Percentiles rank a stretch among this genome's conserved stretches.
Evolutionary conservation across 2,797 vertebrate species (phyloP).

Genomic region (Heterohyrax brucei): DNA sequence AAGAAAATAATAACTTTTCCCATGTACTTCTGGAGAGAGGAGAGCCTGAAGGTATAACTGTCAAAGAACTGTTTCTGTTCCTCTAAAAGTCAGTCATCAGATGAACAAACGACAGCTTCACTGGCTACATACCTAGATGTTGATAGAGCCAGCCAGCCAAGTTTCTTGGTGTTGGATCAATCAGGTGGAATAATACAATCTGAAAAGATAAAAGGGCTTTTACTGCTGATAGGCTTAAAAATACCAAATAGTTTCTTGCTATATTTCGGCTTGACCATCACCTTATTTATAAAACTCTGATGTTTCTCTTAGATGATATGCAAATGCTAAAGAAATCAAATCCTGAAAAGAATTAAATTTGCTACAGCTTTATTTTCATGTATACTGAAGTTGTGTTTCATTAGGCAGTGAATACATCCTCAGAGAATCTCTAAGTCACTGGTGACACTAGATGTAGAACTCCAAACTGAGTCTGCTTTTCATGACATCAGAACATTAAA

Average conservation of each 20-base stretch:
- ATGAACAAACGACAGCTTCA: background rate
- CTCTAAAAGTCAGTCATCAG: background rate
- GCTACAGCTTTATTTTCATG: conserved; percentile 1
- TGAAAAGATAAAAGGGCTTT: conserved; percentile 45
- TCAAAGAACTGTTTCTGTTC: background rate
- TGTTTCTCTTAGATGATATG: background rate
- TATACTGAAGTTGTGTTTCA: background rate
- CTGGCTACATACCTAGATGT: background rate
- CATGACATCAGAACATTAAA: background rate
- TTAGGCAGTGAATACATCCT: background rate
- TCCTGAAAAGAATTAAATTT: conserved; percentile 25
- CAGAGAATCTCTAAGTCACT: conserved; percentile 9
- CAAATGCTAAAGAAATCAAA: conserved; percentile 41
- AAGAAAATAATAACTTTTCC: conserved; percentile 50
- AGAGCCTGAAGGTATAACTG: background rate
- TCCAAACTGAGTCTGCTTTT: conserved; percentile 36
- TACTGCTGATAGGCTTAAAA: conserved; percentile 56
- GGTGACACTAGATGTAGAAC: background rate
- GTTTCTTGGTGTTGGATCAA: background rate
- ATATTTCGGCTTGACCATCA: conserved; percentile 4
- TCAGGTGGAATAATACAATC: background rate
- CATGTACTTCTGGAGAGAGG: background rate
- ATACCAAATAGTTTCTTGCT: background rate
- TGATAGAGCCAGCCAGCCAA: background rate
- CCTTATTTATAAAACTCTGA: background rate